Evolutionary conservation across 2,888 invertebrate genomes (phyloP).

Genomic region (Oxystoma pomonae): DNA sequence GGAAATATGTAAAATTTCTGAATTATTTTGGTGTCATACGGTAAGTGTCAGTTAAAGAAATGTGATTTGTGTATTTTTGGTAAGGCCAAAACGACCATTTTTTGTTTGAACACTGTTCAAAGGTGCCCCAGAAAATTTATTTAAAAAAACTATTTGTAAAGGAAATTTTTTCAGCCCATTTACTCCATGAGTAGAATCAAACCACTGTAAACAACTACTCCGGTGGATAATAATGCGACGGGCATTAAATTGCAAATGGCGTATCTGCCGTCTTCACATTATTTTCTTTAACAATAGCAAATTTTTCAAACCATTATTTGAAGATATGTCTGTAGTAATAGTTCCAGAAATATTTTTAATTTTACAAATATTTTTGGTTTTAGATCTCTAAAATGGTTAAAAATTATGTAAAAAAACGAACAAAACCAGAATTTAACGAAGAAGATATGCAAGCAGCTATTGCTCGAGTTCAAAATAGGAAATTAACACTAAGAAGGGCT

Average conservation of each 20-base stretch:
- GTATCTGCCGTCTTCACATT: background rate
- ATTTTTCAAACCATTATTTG: background rate
- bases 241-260: no score
- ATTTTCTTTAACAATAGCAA: no score
- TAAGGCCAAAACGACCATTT: background rate
- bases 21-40: background rate
- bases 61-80: background rate
- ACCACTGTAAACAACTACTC: no score
- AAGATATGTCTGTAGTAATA: background rate
- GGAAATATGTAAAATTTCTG: background rate
- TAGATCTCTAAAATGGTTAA: background rate
- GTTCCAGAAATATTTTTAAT: no score
- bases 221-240: no score
- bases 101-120: background rate
- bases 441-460: constrained; percentile 12
- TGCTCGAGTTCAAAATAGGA: constrained; percentile 3
- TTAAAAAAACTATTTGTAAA: no score
- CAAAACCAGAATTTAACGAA: constrained; percentile 12
- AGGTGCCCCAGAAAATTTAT: background rate
- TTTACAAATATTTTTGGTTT: background rate
- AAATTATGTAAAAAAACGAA: constrained; percentile 6
- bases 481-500: constrained; percentile 9
- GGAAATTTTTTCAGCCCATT: no score
- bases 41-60: background rate
- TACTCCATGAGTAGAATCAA: no score